phyloP scores from a whole-genome alignment of 1,140 invertebrate species.

The Drosophila jambulina region DNA sequence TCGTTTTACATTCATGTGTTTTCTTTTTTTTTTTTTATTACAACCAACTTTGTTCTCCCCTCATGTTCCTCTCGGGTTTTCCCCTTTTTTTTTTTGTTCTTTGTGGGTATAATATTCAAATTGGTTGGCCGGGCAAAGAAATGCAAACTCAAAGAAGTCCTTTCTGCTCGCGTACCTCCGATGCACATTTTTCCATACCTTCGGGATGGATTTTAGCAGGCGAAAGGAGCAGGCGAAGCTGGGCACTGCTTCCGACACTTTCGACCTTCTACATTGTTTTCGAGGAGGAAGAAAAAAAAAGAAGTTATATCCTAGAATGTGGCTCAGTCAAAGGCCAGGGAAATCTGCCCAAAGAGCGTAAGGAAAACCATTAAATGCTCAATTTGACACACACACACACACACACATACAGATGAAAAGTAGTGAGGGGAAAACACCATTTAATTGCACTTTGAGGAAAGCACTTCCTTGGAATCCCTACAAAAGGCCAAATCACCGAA shows the following conservation, averaged over 20 bases:
- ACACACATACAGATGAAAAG: background rate
- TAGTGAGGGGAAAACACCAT: background rate
- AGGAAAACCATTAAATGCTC: constrained; percentile 67
- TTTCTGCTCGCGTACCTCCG: constrained; percentile 25
- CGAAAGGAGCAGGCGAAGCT: background rate
- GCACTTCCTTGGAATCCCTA: background rate
- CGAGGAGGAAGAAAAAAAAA: background rate
- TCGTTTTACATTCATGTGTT: background rate
- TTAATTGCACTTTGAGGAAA: constrained; percentile 30
- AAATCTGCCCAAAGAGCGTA: constrained; percentile 61
- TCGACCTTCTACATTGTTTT: constrained; percentile 30
- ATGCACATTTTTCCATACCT: constrained; percentile 45
- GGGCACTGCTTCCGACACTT: constrained; percentile 45
- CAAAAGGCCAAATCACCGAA: background rate
- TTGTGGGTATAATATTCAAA: constrained; percentile 69
- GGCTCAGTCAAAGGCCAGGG: constrained; percentile 19
- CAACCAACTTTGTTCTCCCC: background rate
- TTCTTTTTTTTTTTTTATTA: background rate
- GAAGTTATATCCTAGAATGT: constrained; percentile 14
- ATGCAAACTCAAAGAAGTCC: constrained; percentile 78
- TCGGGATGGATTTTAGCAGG: constrained; percentile 8
- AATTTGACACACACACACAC: constrained; percentile 46
- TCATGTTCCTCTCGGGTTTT: background rate
- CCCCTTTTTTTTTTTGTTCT: constrained; percentile 22
- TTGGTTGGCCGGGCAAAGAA: constrained; percentile 73